Conservation (phyloP, 2,888 invertebrate species). For the Erpobdella octoculata region DNA sequence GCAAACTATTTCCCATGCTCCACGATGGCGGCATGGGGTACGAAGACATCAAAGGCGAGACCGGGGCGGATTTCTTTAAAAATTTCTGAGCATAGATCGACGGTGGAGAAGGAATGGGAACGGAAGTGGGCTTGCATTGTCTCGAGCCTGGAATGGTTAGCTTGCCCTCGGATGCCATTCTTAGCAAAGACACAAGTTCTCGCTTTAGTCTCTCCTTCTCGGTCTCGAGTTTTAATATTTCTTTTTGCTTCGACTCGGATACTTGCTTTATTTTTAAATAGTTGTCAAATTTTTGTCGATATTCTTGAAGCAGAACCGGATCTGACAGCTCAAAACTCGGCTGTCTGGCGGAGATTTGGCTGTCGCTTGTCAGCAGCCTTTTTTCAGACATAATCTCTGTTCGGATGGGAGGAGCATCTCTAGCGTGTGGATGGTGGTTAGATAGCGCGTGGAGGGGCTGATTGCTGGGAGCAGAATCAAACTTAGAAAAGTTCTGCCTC, state of each 20-base stretch:
- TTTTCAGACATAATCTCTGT: too few species aligned
- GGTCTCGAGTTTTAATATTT: neutral
- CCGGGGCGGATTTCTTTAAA: neutral
- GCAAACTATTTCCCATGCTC: neutral
- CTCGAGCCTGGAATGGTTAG: too few species aligned
- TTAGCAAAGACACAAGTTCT: neutral
- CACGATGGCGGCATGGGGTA: neutral
- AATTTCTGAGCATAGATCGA: neutral
- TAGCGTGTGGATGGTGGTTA: too few species aligned
- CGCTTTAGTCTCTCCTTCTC: constrained; percentile 11
- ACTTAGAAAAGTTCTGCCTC: neutral
- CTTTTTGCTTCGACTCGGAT: neutral
- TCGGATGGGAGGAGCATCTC: too few species aligned
- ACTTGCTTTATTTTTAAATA: neutral
- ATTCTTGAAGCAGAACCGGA: neutral
- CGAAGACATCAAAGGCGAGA: too few species aligned
- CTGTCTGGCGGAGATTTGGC: too few species aligned
- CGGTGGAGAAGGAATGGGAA: constrained; percentile 13
- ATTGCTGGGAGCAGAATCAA: too few species aligned
- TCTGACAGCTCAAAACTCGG: constrained; percentile 3
- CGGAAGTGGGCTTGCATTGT: neutral
- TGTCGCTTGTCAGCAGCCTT: too few species aligned
- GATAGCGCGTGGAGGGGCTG: too few species aligned
- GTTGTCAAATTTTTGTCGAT: neutral
- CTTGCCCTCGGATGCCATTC: neutral